A percentile compares a stretch with the other conserved stretches of the same genome.
phyloP scores from a whole-genome alignment of 2,888 invertebrate genomes.

The Tiliacea citrago region DNA sequence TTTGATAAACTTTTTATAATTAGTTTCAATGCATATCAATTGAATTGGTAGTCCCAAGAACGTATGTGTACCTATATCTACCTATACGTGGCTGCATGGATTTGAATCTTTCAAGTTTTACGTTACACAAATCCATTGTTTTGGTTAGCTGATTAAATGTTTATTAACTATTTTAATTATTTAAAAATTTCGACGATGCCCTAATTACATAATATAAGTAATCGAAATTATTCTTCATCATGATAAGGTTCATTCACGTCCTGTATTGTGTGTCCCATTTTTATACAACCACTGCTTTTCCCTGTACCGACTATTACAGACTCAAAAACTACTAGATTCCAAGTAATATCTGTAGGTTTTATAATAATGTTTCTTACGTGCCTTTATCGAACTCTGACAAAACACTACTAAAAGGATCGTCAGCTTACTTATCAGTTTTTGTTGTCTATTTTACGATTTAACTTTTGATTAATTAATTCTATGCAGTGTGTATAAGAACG shows the following conservation, averaged over 20 bases:
- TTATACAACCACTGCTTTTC: neutral
- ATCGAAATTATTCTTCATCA: neutral
- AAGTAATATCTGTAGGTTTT: neutral
- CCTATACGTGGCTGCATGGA: neutral
- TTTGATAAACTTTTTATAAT: neutral
- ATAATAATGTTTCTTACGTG: neutral
- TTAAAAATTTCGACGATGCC: neutral
- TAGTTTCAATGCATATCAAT: neutral
- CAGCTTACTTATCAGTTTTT: neutral
- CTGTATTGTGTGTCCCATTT: neutral
- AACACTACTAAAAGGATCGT: neutral
- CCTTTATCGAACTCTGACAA: neutral
- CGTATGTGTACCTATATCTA: too few relatives aligned
- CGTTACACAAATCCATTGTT: neutral
- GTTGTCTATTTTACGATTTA: neutral
- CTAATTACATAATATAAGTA: neutral
- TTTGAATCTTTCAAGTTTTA: neutral
- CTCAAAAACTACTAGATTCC: neutral
- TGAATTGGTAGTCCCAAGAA: neutral
- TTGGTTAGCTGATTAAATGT: neutral
- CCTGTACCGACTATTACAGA: neutral
- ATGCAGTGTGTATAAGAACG: neutral
- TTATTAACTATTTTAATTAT: neutral
- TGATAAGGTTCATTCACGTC: neutral
- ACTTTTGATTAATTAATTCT: neutral